These are phyloP conservation scores for Arothron firmamentum DNA, from an alignment of 2,113 vertebrate species.

Conservation along the genomic window DNA sequence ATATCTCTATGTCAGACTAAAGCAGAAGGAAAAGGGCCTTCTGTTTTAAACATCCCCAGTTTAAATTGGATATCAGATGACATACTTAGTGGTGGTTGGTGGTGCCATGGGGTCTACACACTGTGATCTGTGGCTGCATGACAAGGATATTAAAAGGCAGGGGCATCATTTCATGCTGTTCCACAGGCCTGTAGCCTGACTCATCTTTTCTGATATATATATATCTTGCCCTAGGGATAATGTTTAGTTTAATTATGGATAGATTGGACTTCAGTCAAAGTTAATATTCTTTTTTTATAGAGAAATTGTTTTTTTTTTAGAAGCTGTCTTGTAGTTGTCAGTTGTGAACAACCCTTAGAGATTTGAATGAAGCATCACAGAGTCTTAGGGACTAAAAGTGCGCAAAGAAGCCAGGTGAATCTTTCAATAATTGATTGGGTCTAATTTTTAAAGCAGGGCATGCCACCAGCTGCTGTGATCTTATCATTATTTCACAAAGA, in stretches of 20 bases:
- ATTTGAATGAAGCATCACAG: slow-evolving; percentile 6
- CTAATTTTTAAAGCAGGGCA: slow-evolving; percentile 49
- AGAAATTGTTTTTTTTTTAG: slow-evolving; percentile 1
- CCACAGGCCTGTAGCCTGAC: slow-evolving; percentile 43
- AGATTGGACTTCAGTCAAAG: slow-evolving; percentile 53
- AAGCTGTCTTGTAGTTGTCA: slow-evolving; percentile 15
- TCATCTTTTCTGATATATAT: slow-evolving; percentile 50
- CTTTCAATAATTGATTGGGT: slow-evolving; percentile 54
- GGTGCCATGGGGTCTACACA: slow-evolving; percentile 53
- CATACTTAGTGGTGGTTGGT: slow-evolving; percentile 55
- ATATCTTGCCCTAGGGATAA: slow-evolving; percentile 49
- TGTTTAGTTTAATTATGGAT: slow-evolving; percentile 66
- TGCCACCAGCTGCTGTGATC: slow-evolving; percentile 46
- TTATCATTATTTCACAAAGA: slow-evolving; percentile 46
- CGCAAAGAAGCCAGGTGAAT: slow-evolving; percentile 51
- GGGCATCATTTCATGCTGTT: slow-evolving; percentile 59
- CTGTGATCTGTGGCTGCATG: slow-evolving; percentile 49
- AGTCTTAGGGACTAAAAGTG: slow-evolving; percentile 28
- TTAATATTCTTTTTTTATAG: slow-evolving; percentile 62
- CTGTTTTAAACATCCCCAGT: slow-evolving; percentile 38
- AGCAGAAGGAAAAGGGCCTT: slow-evolving; percentile 39
- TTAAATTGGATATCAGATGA: slow-evolving; percentile 50
- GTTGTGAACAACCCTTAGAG: slow-evolving; percentile 29
- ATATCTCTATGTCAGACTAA: slow-evolving; percentile 47
- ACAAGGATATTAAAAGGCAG: slow-evolving; percentile 49